phyloP scores from a whole-genome alignment of 2,797 vertebrate genomes.

The Amniataba percoides region DNA sequence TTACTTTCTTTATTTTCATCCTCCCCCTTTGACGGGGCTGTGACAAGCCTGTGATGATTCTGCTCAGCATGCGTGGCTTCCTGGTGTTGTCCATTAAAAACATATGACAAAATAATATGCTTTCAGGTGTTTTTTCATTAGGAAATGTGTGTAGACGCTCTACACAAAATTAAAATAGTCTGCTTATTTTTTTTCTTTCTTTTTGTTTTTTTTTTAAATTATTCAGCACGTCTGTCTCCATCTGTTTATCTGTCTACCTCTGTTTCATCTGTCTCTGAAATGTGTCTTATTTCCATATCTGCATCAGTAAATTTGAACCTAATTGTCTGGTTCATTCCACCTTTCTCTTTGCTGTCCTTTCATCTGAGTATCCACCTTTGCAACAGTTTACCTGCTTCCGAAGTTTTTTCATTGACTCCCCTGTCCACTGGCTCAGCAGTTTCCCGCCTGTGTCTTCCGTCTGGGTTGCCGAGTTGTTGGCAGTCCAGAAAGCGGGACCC shows the following conservation, averaged over 20 bases:
- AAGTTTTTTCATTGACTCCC: not conserved
- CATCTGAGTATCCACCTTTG: not conserved
- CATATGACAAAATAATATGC: not conserved
- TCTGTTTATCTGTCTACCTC: not conserved
- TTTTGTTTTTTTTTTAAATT: conserved; percentile 2
- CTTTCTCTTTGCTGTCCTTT: not conserved
- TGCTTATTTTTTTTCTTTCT: no score
- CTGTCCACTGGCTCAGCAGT: conserved; percentile 4
- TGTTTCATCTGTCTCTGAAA: not conserved
- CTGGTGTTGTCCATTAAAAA: conserved; percentile 26
- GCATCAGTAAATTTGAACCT: not conserved
- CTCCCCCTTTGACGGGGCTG: not conserved
- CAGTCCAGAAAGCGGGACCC: not conserved
- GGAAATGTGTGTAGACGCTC: not conserved
- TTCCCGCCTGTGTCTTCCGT: not conserved
- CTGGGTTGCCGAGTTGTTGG: not conserved
- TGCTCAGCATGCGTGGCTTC: conserved; percentile 8
- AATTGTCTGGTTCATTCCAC: not conserved
- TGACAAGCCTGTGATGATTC: conserved; percentile 12
- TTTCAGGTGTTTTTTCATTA: conserved; percentile 18
- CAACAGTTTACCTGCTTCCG: not conserved
- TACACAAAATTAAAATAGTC: not conserved
- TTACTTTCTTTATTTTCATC: not conserved
- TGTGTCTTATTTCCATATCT: not conserved
- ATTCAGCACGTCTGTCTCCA: conserved; percentile 1